Percentiles rank a stretch among this genome's conserved stretches.
These are phyloP conservation scores for Poecilia picta DNA, from an alignment of 2,797 vertebrate species.

Conservation along the genomic window DNA sequence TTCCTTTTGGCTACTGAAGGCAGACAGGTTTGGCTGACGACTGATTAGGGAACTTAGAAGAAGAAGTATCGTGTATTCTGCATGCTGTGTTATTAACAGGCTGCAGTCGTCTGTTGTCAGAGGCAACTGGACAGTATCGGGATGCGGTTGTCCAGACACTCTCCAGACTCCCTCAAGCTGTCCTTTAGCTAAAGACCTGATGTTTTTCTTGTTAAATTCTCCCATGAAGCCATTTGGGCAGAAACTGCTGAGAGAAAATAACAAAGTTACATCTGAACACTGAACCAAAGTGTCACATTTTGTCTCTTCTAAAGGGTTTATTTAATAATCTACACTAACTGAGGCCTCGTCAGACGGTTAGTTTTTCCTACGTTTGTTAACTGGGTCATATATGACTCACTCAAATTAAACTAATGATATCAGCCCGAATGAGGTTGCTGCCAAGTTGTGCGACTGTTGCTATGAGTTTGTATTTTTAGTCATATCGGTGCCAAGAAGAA, in stretches of 20 bases:
- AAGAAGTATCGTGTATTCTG: neutral
- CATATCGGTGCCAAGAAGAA: constrained; percentile 54
- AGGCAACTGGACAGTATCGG: neutral
- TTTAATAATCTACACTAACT: neutral
- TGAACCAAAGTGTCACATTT: neutral
- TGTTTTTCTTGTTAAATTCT: neutral
- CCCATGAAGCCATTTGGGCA: neutral
- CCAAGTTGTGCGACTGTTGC: constrained; percentile 31
- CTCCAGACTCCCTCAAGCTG: neutral
- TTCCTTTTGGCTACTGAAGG: neutral
- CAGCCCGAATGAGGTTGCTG: constrained; percentile 30
- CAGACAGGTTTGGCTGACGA: neutral
- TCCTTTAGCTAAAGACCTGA: neutral
- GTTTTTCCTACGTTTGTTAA: neutral
- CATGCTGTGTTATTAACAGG: neutral
- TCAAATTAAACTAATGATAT: constrained; percentile 23
- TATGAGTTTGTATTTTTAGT: constrained; percentile 60
- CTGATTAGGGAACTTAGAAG: neutral
- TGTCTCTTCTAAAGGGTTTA: neutral
- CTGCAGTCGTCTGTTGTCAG: neutral
- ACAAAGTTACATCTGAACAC: neutral
- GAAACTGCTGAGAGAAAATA: neutral
- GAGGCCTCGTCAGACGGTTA: neutral
- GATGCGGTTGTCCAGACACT: neutral
- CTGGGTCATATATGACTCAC: constrained; percentile 8